Evolutionary conservation across 2,113 vertebrate species (phyloP), one percentile per base, ranked within the genome.

Genomic region (Sinocyclocheilus anophthalmus): DNA sequence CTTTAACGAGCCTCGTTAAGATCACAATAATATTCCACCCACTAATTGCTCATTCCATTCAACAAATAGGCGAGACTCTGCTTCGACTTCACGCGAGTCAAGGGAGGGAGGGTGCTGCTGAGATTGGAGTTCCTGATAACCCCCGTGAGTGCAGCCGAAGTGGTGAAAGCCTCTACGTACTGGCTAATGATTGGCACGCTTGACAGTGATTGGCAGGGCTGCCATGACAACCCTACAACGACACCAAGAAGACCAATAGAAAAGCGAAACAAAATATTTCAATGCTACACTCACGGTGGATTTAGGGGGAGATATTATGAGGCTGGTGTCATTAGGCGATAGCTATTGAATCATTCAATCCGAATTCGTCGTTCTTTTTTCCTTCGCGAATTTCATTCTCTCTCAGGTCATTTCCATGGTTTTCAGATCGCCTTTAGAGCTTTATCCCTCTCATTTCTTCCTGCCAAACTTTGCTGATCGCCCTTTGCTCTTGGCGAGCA

Each of bases 241-340:
- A 99, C 98, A 97, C 95, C 94, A 94, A 91, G 95, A 95, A 99
- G 98, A 98, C 98, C 98, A 99, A 99, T 99, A 99, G 98, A 99
- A 99, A 99, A 99, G 97, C 97, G 97, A 98, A 98, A 98, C 97
- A 99, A 98, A 99, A 99, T 98, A 97, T 98, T 98, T 97, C 96
- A 96, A 96, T 96, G 97, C 98, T 95, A 97, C 98, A 98, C 97
- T 99, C 97, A 99, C 97, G 95, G 97, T 96, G 97, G 97, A 98
- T 99, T 98, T 97, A 97, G 97, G 97, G 97, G 97, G 97, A 97
- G 97, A 98, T 99, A 99, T 98, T 97, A 99, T 99, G 98, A 98
- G 97, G 96, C 97, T 97, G 97, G 94, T 98, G 98, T 97, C 98
- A 98, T 97, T 98, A 97, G 97, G 97, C 97, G 97, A 97, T 95